Evolutionary conservation across 2,888 invertebrate genomes (phyloP).

Genomic region (Petrolisthes cinctipes): DNA sequence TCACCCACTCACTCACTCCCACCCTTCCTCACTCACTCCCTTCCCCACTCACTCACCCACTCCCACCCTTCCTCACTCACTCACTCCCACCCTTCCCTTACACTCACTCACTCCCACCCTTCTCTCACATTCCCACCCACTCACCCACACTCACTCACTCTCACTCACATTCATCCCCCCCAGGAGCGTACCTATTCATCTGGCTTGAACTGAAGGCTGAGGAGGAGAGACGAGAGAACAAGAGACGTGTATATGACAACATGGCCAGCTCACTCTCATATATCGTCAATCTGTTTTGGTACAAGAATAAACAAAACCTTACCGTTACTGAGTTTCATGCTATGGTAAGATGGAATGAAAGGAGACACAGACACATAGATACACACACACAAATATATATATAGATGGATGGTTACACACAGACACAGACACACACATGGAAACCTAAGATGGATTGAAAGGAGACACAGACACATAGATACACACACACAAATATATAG

Average conservation of each 20-base stretch:
- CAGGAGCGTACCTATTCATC: slow-evolving; percentile 42
- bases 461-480: too few species aligned
- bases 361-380: too few species aligned
- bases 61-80: neutral
- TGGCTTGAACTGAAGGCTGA: slow-evolving; percentile 32
- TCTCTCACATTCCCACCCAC: neutral
- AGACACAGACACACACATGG: too few species aligned
- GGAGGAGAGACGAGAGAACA: slow-evolving; percentile 18
- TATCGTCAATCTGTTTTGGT: slow-evolving; percentile 41
- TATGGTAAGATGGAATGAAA: too few species aligned
- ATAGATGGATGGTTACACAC: too few species aligned
- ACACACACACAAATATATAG: too few species aligned
- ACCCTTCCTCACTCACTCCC: neutral
- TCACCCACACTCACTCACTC: neutral
- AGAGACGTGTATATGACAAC: slow-evolving; percentile 32
- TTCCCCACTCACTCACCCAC: neutral
- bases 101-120: neutral
- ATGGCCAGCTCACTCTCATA: slow-evolving; percentile 38
- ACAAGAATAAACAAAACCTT: slow-evolving; percentile 27
- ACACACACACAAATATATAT: too few species aligned
- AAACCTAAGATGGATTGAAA: too few species aligned
- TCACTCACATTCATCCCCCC: neutral
- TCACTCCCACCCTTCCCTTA: neutral
- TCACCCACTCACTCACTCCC: too few species aligned
- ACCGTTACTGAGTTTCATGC: neutral